Conservation (phyloP, 2,113 vertebrate species). For the Crotalus horridus region DNA sequence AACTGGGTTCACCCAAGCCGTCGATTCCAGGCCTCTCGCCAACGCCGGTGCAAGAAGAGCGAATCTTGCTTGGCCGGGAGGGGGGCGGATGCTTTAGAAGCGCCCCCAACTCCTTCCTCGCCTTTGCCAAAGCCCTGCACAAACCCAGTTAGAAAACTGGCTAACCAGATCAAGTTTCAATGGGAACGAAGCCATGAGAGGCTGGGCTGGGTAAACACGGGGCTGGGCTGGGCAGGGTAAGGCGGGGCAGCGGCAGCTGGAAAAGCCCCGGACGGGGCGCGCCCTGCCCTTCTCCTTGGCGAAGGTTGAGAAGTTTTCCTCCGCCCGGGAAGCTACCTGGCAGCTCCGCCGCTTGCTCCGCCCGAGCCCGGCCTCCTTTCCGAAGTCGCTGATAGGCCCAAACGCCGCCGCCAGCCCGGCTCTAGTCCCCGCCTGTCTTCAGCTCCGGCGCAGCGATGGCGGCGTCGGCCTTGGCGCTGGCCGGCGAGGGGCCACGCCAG, state of each 20-base stretch:
- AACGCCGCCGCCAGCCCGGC: neutral
- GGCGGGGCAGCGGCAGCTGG: neutral
- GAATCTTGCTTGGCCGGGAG: neutral
- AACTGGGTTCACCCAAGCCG: neutral
- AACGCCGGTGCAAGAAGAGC: neutral
- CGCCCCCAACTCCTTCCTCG: neutral
- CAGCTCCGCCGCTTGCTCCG: neutral
- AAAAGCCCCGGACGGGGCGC: neutral
- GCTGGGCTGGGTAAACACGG: neutral
- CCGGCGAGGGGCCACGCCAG: neutral
- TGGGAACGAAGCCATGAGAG: neutral
- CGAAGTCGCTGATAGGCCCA: neutral
- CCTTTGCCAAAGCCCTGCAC: neutral
- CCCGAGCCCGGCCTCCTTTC: neutral
- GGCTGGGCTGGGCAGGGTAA: neutral
- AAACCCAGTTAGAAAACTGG: neutral
- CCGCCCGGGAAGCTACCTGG: neutral
- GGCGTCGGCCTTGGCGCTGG: neutral
- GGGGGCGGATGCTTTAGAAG: neutral
- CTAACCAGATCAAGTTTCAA: neutral
- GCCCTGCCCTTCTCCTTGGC: neutral
- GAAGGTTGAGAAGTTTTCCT: neutral
- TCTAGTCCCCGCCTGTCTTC: neutral
- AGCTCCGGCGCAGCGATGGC: neutral
- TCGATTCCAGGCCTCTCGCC: neutral